A percentile compares a stretch with the other conserved stretches of the same genome.
phyloP scores from a whole-genome alignment of 2,113 vertebrate genomes.

The Corapipo altera region DNA sequence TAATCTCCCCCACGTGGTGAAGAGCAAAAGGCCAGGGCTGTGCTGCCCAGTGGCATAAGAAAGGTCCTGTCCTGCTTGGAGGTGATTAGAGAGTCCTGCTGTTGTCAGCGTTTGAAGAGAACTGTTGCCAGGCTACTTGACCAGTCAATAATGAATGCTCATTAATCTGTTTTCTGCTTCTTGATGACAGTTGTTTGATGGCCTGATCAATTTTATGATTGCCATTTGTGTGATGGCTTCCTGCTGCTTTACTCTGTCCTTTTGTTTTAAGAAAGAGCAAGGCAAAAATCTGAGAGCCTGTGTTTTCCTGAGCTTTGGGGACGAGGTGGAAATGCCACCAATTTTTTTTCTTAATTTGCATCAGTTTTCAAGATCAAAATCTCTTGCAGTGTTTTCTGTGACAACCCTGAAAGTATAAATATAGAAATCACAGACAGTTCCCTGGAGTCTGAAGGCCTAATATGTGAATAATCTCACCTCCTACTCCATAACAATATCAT shows the following conservation, averaged over 20 bases:
- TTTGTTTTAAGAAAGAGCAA: background rate
- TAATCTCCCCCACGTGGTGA: background rate
- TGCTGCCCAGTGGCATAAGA: background rate
- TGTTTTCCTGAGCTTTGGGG: background rate
- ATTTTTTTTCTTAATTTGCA: background rate
- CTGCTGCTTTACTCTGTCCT: background rate
- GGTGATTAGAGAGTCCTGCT: background rate
- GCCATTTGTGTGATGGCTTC: background rate
- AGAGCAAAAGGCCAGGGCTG: background rate
- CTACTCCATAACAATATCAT: slow-evolving; percentile 46
- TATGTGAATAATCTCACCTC: slow-evolving; percentile 65
- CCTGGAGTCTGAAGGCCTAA: slow-evolving; percentile 39
- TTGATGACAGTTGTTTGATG: slow-evolving; percentile 47
- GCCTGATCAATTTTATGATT: slow-evolving; percentile 43
- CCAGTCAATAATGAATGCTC: slow-evolving; percentile 28
- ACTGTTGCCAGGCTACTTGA: slow-evolving; percentile 29
- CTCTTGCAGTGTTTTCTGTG: slow-evolving; percentile 10
- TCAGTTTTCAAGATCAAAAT: slow-evolving; percentile 39
- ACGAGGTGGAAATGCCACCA: background rate
- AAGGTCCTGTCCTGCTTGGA: background rate
- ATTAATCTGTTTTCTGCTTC: background rate
- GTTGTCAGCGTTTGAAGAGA: background rate
- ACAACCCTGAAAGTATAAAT: slow-evolving; percentile 23
- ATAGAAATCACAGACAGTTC: slow-evolving; percentile 48
- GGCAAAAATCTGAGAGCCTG: background rate